A percentile compares a stretch with the other conserved stretches of the same genome.
These are phyloP conservation scores for Drosophila ercepeae DNA, from an alignment of 1,140 invertebrate genomes.

Conservation along the genomic window DNA sequence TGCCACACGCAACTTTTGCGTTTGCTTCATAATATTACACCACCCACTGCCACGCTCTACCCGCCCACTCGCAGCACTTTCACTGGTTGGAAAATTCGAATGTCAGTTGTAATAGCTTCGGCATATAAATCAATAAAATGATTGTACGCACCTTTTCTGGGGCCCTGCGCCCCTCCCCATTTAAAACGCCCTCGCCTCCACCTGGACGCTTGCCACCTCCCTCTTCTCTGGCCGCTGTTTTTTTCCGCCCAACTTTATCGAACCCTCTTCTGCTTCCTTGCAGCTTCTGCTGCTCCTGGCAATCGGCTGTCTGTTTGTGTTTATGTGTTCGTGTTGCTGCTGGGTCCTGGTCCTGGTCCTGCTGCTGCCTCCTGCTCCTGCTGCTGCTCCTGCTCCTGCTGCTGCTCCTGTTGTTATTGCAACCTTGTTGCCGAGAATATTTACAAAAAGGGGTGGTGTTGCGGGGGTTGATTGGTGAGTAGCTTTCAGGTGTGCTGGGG, in stretches of 20 bases:
- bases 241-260: constrained; percentile 23
- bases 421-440: constrained; percentile 64
- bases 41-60: constrained; percentile 5
- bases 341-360: too few relatives aligned
- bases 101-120: constrained; percentile 83
- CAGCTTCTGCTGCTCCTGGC: constrained; percentile 59
- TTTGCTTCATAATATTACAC: neutral
- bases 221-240: constrained; percentile 13
- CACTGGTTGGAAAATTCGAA: constrained; percentile 75
- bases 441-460: constrained; percentile 53
- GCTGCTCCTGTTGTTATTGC: constrained; percentile 51
- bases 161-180: constrained; percentile 12
- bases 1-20: constrained; percentile 29
- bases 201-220: constrained; percentile 3
- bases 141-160: constrained; percentile 82
- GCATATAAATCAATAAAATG: constrained; percentile 83
- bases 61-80: neutral
- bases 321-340: constrained; percentile 22
- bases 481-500: too few relatives aligned
- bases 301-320: constrained; percentile 39
- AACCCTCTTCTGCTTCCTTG: constrained; percentile 58
- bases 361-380: constrained; percentile 4
- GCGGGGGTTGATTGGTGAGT: constrained; percentile 30
- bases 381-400: constrained; percentile 19
- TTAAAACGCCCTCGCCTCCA: constrained; percentile 10